A percentile compares a stretch with the other conserved stretches of the same genome.
Evolutionary conservation across 2,888 invertebrate genomes (phyloP).

Genomic region (Caenorhabditis drosophilae): DNA sequence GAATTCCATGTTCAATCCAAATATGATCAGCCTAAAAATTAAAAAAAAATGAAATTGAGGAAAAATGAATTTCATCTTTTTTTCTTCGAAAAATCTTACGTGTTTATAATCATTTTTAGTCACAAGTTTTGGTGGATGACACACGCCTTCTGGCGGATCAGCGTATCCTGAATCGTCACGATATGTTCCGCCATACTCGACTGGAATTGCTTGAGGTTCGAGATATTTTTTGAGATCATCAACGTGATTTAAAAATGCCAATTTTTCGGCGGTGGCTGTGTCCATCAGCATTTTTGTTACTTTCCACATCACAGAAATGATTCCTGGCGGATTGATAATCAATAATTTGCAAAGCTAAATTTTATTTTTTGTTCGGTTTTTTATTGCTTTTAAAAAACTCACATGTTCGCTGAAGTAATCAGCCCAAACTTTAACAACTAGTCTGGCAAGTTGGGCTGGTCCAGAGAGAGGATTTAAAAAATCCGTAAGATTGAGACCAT

Average conservation of each 20-base stretch:
- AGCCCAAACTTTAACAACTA: constrained; percentile 63
- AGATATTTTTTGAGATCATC: constrained; percentile 57
- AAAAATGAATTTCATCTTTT: constrained; percentile 5
- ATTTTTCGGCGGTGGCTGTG: constrained; percentile 50
- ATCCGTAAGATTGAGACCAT: constrained; percentile 57
- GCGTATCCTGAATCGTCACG: constrained; percentile 58
- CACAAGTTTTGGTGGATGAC: constrained; percentile 25
- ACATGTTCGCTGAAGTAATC: constrained; percentile 66
- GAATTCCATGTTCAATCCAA: constrained; percentile 33
- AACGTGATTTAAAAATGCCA: constrained; percentile 52
- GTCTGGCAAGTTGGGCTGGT: constrained; percentile 57
- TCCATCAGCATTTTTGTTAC: constrained; percentile 53
- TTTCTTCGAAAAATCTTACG: no score
- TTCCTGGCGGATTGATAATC: constrained; percentile 62
- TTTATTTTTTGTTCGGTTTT: not conserved
- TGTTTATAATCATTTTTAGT: constrained; percentile 25
- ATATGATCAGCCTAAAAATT: constrained; percentile 30
- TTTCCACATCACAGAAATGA: constrained; percentile 64
- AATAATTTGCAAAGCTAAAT: constrained; percentile 58
- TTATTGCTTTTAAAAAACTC: constrained; percentile 6
- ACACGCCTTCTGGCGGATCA: constrained; percentile 46
- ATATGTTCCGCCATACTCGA: constrained; percentile 57
- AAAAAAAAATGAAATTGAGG: not conserved
- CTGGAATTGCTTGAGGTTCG: constrained; percentile 54
- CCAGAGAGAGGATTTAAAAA: constrained; percentile 63